Conservation (phyloP, 1,140 invertebrate genomes). For the Campoletis sonorensis region DNA sequence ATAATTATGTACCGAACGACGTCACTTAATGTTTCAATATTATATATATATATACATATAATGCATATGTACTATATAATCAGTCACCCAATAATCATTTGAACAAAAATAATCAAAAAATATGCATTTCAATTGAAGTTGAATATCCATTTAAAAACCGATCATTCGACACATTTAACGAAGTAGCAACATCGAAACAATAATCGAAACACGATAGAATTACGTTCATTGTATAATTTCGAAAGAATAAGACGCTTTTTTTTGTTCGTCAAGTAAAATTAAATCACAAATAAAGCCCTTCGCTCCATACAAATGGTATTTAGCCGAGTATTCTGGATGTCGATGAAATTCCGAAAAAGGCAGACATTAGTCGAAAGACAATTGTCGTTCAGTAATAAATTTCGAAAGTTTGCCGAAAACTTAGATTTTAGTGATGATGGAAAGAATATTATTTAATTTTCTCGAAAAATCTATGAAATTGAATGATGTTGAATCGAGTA, state of each 20-base stretch:
- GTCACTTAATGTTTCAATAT: slow-evolving; percentile 37
- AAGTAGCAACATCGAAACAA: neutral
- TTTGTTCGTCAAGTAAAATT: neutral
- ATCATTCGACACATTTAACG: slow-evolving; percentile 61
- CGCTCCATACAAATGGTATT: neutral
- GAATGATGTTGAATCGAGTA: too few relatives aligned
- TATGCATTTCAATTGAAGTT: slow-evolving; percentile 56
- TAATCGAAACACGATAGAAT: neutral
- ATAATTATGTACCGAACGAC: slow-evolving; percentile 43
- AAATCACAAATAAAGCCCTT: neutral
- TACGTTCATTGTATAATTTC: neutral
- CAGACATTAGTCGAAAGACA: too few relatives aligned
- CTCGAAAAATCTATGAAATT: too few relatives aligned
- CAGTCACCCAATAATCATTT: slow-evolving; percentile 53
- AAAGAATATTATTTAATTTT: too few relatives aligned
- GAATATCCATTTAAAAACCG: slow-evolving; percentile 54
- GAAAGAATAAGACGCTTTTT: neutral
- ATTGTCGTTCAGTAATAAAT: too few relatives aligned
- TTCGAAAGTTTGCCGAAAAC: too few relatives aligned
- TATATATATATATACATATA: slow-evolving; percentile 5
- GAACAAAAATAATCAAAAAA: neutral
- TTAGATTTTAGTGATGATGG: too few relatives aligned
- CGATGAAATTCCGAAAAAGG: too few relatives aligned
- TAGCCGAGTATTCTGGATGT: neutral
- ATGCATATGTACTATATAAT: neutral